phyloP scores from a whole-genome alignment of 2,888 invertebrate genomes.

The Luperina testacea region DNA sequence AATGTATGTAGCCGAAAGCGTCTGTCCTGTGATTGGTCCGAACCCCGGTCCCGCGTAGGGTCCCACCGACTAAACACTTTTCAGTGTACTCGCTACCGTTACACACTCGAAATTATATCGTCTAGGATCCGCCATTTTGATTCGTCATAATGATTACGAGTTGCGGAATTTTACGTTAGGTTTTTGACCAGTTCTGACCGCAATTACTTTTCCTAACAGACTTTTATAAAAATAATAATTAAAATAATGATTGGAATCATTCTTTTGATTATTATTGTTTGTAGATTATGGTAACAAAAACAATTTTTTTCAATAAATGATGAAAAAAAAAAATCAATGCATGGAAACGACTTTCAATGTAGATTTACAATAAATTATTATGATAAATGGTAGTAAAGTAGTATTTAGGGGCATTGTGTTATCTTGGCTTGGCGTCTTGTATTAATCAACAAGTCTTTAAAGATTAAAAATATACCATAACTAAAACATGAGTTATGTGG shows the following conservation, averaged over 20 bases:
- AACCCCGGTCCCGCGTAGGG: constrained; percentile 66
- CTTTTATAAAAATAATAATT: not conserved
- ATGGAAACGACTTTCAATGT: constrained; percentile 8
- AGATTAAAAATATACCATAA: not conserved
- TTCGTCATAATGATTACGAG: constrained; percentile 58
- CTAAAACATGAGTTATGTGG: no score
- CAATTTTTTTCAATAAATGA: no score
- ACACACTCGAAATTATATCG: constrained; percentile 63
- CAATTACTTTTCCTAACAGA: not conserved
- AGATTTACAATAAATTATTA: constrained; percentile 1
- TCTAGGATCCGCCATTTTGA: constrained; percentile 76
- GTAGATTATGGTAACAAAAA: no score
- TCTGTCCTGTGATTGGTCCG: constrained; percentile 66
- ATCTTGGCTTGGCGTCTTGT: constrained; percentile 18
- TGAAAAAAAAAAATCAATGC: no score
- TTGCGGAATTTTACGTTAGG: constrained; percentile 25
- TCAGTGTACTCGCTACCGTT: constrained; percentile 63
- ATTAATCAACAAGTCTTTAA: not conserved
- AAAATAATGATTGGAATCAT: not conserved
- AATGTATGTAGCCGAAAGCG: constrained; percentile 47
- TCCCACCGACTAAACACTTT: constrained; percentile 64
- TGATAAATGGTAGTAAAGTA: constrained; percentile 9
- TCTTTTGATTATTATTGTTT: not conserved
- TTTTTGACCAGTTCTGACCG: constrained; percentile 17
- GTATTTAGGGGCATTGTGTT: constrained; percentile 25